These are phyloP conservation scores for Cephus nigrinus DNA, from an alignment of 2,888 invertebrate species.

Conservation along the genomic window DNA sequence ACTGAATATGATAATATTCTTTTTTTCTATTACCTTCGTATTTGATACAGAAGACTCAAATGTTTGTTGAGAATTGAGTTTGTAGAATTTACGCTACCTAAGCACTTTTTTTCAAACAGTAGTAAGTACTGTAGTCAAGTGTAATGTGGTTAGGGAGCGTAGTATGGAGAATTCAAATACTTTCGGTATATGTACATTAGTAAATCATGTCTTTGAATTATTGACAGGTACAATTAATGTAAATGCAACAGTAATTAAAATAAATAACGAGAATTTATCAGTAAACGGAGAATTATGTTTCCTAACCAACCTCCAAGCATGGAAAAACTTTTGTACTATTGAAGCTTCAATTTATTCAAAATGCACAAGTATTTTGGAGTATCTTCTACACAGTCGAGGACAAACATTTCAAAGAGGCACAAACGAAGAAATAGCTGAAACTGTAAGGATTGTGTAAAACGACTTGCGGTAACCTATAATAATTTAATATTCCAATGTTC, in stretches of 20 bases:
- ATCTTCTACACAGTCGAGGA: conserved; percentile 38
- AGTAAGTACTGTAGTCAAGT: background rate
- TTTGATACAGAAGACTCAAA: background rate
- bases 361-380: conserved; percentile 48
- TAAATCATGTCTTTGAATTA: conserved; percentile 35
- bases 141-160: background rate
- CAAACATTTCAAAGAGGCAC: conserved; percentile 23
- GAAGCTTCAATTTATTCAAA: conserved; percentile 17
- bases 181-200: conserved; percentile 22
- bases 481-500: background rate
- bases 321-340: conserved; percentile 67
- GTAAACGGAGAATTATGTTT: conserved; percentile 76
- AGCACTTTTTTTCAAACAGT: background rate
- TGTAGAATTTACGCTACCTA: background rate
- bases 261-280: conserved; percentile 71
- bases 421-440: conserved; percentile 29
- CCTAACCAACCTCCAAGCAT: conserved; percentile 70
- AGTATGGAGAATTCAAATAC: background rate
- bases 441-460: conserved; percentile 39
- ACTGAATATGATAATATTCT: background rate
- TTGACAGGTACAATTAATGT: conserved; percentile 31
- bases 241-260: conserved; percentile 66
- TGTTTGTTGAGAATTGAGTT: background rate
- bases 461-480: background rate
- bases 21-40: background rate